phyloP scores from a whole-genome alignment of 2,888 invertebrate species.

The Taphrorychus bicolor region DNA sequence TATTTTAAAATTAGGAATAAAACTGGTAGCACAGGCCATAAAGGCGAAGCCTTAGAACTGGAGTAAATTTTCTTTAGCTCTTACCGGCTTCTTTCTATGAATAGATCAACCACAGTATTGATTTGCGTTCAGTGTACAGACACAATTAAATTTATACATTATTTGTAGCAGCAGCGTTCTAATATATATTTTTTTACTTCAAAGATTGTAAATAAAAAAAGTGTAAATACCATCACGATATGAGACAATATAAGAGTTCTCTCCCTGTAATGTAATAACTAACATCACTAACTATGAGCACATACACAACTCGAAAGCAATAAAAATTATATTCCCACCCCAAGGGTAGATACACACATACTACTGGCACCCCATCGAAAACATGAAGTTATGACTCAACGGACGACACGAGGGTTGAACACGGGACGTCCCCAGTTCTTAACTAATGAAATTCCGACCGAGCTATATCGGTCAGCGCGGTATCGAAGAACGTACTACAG shows the following conservation, averaged over 20 bases:
- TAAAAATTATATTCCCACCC: neutral
- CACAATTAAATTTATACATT: too few relatives aligned
- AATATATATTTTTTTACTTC: too few relatives aligned
- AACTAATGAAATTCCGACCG: neutral
- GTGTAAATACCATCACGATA: too few relatives aligned
- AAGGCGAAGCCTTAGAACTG: neutral
- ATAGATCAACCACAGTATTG: too few relatives aligned
- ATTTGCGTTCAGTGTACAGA: too few relatives aligned
- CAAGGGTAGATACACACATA: neutral
- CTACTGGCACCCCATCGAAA: neutral
- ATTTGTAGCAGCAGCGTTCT: too few relatives aligned
- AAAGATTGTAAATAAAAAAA: too few relatives aligned
- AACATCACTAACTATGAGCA: neutral
- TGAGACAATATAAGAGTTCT: too few relatives aligned
- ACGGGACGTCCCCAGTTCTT: neutral
- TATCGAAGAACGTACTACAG: neutral
- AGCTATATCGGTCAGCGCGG: neutral
- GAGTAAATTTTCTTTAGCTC: neutral
- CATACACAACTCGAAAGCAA: neutral
- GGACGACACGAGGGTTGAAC: neutral
- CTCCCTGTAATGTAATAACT: too few relatives aligned
- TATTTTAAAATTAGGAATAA: neutral
- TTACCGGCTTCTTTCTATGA: neutral
- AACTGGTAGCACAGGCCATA: neutral
- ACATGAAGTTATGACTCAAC: neutral